Evolutionary conservation across 30 jellyfish, hydroid and myxozoan genomes (phyloP).

Genomic region (Nemopilema nomurai): DNA sequence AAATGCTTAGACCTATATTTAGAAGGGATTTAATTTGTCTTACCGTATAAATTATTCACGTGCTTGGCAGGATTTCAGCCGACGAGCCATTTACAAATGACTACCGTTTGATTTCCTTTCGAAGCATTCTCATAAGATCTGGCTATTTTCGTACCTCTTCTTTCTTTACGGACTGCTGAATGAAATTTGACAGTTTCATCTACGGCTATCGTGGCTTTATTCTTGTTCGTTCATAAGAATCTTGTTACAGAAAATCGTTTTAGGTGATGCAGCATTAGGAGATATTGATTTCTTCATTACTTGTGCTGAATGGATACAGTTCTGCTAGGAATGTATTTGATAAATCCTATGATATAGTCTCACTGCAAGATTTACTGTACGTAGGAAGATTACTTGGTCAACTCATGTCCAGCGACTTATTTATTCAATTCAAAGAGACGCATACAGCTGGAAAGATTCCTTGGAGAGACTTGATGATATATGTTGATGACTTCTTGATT

Average conservation of each 20-base stretch:
- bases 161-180: not conserved
- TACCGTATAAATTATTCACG: not conserved
- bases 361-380: no score
- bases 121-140: not conserved
- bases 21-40: conserved; percentile 3
- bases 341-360: no score
- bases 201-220: not conserved
- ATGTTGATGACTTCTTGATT: no score
- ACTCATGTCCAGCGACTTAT: no score
- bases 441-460: no score
- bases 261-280: no score
- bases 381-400: no score
- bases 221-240: not conserved
- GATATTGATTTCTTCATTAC: no score
- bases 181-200: not conserved
- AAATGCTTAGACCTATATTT: conserved; percentile 7
- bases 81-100: not conserved
- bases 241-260: not conserved
- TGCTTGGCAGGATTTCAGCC: not conserved
- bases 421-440: no score
- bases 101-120: not conserved
- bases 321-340: no score
- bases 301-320: no score
- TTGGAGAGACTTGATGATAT: no score
- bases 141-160: not conserved